Percentiles rank a stretch among this genome's conserved stretches.
These are phyloP conservation scores for Ylistrum balloti DNA, from an alignment of 1,140 invertebrate genomes.

Conservation along the genomic window DNA sequence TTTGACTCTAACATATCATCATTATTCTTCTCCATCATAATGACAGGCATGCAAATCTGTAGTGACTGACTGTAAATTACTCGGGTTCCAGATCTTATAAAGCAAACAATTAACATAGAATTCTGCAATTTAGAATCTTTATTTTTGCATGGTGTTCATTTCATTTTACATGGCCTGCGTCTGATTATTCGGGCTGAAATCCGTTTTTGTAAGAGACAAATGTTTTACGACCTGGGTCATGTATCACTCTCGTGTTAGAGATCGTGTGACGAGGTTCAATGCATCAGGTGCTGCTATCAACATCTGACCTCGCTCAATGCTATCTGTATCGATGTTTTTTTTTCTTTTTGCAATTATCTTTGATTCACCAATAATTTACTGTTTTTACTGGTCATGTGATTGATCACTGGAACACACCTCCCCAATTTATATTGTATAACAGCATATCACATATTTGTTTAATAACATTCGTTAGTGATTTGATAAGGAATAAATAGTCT, in stretches of 20 bases:
- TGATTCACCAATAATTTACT: not conserved
- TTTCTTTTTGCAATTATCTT: not conserved
- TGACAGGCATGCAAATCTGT: not conserved
- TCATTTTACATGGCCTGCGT: not conserved
- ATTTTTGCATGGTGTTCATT: not conserved
- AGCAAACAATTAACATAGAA: slow-evolving; percentile 36
- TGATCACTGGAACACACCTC: no score
- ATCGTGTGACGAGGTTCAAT: slow-evolving; percentile 6
- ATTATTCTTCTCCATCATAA: not conserved
- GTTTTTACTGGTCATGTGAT: not conserved
- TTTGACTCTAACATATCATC: slow-evolving; percentile 6
- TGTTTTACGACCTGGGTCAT: not conserved
- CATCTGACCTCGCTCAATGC: not conserved
- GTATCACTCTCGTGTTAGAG: not conserved
- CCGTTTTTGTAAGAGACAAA: not conserved
- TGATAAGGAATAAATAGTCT: no score
- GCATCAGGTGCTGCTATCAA: not conserved
- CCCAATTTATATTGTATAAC: no score
- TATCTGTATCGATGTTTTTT: not conserved
- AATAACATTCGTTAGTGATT: no score
- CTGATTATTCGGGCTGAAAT: not conserved
- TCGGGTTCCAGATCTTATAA: not conserved
- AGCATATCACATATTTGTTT: no score
- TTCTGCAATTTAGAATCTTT: slow-evolving; percentile 9
- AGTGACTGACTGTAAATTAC: slow-evolving; percentile 16